phyloP scores from a whole-genome alignment of 2,797 vertebrate genomes.

The Columba guinea region DNA sequence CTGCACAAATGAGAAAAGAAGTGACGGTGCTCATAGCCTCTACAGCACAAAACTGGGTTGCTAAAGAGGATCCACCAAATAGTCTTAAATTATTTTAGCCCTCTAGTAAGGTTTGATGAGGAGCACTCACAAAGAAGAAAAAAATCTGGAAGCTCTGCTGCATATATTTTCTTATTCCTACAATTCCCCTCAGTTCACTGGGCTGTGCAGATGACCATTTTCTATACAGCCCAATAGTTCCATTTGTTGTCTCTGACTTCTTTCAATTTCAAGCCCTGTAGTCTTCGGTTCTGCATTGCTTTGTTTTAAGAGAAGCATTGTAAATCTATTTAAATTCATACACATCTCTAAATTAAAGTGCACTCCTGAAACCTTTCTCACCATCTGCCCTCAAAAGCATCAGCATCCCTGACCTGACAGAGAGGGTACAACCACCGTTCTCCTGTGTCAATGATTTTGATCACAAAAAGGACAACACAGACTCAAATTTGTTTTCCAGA shows the following conservation, averaged over 20 bases:
- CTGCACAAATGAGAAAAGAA: neutral
- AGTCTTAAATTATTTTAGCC: neutral
- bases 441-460: neutral
- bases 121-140: neutral
- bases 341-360: neutral
- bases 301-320: neutral
- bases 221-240: slow-evolving; percentile 32
- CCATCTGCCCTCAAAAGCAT: neutral
- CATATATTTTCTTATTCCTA: neutral
- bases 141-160: neutral
- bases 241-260: slow-evolving; percentile 25
- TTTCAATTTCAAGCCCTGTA: slow-evolving; percentile 50
- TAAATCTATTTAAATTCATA: slow-evolving; percentile 6
- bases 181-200: slow-evolving; percentile 31
- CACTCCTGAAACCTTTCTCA: neutral
- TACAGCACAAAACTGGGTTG: neutral
- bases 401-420: neutral
- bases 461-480: neutral
- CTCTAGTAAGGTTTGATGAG: neutral
- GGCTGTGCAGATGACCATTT: slow-evolving; percentile 34
- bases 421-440: neutral
- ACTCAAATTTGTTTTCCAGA: neutral
- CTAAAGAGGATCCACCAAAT: neutral
- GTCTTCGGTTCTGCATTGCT: neutral
- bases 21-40: neutral